Evolutionary conservation across 2,113 vertebrate genomes (phyloP).

Genomic region (Sigmodon hispidus): DNA sequence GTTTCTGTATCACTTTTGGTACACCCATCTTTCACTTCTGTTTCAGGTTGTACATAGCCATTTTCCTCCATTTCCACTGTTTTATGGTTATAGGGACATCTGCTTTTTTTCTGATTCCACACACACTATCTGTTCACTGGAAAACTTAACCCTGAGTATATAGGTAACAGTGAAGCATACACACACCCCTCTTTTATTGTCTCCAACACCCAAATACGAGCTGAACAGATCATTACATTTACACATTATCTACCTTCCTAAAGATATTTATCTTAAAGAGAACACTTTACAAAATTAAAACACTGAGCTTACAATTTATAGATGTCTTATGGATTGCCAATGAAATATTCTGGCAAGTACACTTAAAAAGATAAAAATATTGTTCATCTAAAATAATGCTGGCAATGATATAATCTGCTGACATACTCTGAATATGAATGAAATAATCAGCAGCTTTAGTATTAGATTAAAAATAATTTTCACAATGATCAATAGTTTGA

Average conservation of each 20-base stretch:
- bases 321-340: not conserved
- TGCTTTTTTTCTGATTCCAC: not conserved
- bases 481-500: not conserved
- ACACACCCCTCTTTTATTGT: not conserved
- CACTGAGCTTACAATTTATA: not conserved
- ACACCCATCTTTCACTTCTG: not conserved
- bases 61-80: not conserved
- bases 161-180: not conserved
- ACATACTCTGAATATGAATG: conserved; percentile 22
- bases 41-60: not conserved
- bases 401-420: conserved; percentile 35
- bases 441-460: not conserved
- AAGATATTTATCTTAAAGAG: not conserved
- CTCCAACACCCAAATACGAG: not conserved
- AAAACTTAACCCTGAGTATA: not conserved
- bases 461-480: not conserved
- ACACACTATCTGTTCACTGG: not conserved
- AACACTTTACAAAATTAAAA: conserved; percentile 32
- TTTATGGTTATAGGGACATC: not conserved
- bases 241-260: not conserved
- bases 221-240: not conserved
- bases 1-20: not conserved
- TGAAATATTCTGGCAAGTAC: conserved; percentile 43
- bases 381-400: conserved; percentile 35
- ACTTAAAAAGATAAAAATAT: conserved; percentile 27